phyloP scores from a whole-genome alignment of 2,888 invertebrate genomes.

The Acleris sparsana region DNA sequence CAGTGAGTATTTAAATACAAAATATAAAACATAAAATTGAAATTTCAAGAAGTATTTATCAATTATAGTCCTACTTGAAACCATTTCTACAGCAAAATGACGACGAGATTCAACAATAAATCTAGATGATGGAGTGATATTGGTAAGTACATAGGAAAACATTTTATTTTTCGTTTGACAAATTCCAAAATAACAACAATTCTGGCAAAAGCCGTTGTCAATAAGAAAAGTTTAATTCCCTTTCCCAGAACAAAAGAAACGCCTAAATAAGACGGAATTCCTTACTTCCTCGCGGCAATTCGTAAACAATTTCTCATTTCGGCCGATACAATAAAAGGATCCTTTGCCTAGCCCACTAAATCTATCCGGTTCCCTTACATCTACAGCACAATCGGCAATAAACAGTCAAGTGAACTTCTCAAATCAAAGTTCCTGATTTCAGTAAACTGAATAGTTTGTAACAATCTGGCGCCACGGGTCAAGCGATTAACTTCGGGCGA shows the following conservation, averaged over 20 bases:
- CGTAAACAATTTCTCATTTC: slow-evolving; percentile 33
- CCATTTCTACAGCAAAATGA: too few species aligned
- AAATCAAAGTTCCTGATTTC: slow-evolving; percentile 47
- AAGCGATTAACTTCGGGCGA: slow-evolving; percentile 13
- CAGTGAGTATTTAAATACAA: too few species aligned
- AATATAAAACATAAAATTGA: too few species aligned
- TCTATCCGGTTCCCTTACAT: slow-evolving; percentile 28
- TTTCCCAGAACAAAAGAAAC: slow-evolving; percentile 1
- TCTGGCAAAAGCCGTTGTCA: too few species aligned
- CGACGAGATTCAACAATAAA: too few species aligned
- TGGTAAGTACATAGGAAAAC: too few species aligned
- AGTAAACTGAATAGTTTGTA: slow-evolving; percentile 56
- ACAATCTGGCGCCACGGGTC: slow-evolving; percentile 44
- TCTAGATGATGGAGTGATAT: too few species aligned
- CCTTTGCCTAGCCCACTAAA: slow-evolving; percentile 31
- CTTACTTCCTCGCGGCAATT: slow-evolving; percentile 11
- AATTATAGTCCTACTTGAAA: too few species aligned
- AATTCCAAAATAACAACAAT: too few species aligned
- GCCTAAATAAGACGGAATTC: slow-evolving; percentile 5
- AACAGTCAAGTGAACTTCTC: slow-evolving; percentile 35
- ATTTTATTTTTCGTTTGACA: too few species aligned
- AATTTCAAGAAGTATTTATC: too few species aligned
- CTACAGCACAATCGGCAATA: slow-evolving; percentile 36
- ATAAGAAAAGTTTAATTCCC: background rate
- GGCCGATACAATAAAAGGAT: slow-evolving; percentile 28